These are phyloP conservation scores for Sus scrofa DNA, from an alignment of 2,113 vertebrate genomes.

Conservation along the genomic window T2T-Sscrofa CM000824.6:204895001-204895500, in stretches of 20 bases:
- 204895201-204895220: not conserved
- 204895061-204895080: not conserved
- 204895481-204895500: conserved; percentile 84
- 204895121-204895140: not conserved
- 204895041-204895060: not conserved
- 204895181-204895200: not conserved
- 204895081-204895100: not conserved
- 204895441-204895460: conserved; percentile 75
- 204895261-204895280: not conserved
- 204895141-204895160: not conserved
- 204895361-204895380: conserved; percentile 49
- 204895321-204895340: conserved; percentile 21
- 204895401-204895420: conserved; percentile 74
- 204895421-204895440: conserved; percentile 58
- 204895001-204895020: not conserved
- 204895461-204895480: conserved; percentile 77
- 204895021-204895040: not conserved
- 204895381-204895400: conserved; percentile 48
- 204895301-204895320: conserved; percentile 8
- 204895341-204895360: conserved; percentile 61
- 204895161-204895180: not conserved
- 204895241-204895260: not conserved
- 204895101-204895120: conserved; percentile 32
- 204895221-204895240: conserved; percentile 50
- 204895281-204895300: conserved; percentile 21